Base-by-base conservation (phyloP, 2,888 invertebrate species). In the Dicycla oo region DNA sequence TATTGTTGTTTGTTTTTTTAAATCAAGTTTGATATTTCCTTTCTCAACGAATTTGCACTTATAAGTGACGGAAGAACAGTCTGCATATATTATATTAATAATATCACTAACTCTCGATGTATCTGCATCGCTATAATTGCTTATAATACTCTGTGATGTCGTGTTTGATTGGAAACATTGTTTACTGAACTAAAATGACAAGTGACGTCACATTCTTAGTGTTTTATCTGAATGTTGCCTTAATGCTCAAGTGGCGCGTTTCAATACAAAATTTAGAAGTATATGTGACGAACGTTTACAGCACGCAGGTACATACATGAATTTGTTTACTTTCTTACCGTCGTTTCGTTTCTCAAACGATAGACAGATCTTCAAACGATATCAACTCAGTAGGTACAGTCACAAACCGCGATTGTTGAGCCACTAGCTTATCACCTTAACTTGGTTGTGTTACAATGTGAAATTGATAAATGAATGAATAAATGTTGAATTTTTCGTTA, bases 141-240 rank as follows among this genome's bases (percentile, higher is more conserved):
- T 82, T 73, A 70, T 57, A 69, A 57, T 69, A 49, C 26, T 65
- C 6, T 34, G 45, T 38, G 20, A 47, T 26, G 20, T 34, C 20
- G 57, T 63, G 51, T 57, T 53, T 18, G 45, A 71, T 56, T 6
- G 13, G 38, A 20, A 45, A 70, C 73, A 73, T 73, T 73, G 11
- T 82, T 60, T 26, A 45, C 47, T 65, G 34, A 38, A 69, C 40
- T 65, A n/a, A 69, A 53, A 34, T 43, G 13, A 40, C 13, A 20
- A 30, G 15, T 10, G 13, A 67, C 57, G 65, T 56, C 51, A 68
- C 13, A 15, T 18, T 45, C n/a, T 11, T 20, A 10, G 30, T 11
- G 15, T 53, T 56, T 82, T 79, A 79, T 80, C 62, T 18, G 51
- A 64, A 60, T 83, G 62, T 79, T 80, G 53, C 61, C 54, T 43